phyloP scores from a whole-genome alignment of 2,113 vertebrate genomes.

The Indri indri region DNA sequence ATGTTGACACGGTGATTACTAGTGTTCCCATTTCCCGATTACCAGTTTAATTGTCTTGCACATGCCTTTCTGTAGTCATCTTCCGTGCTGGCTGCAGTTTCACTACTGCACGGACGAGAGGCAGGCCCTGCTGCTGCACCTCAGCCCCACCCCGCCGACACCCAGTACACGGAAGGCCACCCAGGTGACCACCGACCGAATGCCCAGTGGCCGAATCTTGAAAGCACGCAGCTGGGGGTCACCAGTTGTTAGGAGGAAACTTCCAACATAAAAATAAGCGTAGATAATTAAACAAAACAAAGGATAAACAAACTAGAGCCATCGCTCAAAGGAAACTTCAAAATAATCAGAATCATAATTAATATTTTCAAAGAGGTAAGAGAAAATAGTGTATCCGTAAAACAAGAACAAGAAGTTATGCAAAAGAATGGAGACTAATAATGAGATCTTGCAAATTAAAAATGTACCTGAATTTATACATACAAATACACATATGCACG shows the following conservation, averaged over 20 bases:
- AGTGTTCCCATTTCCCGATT: accelerated
- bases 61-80: accelerated
- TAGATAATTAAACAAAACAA: neutral
- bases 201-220: neutral
- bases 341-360: neutral
- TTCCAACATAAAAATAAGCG: neutral
- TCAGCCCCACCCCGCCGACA: accelerated
- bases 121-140: accelerated
- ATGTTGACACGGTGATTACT: accelerated
- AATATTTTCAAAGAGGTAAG: neutral
- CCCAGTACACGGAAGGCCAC: neutral
- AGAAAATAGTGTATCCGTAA: neutral
- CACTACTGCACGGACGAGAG: accelerated
- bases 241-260: neutral
- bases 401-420: neutral
- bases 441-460: neutral
- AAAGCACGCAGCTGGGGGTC: neutral
- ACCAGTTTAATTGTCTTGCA: accelerated
- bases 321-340: neutral
- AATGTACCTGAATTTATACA: neutral
- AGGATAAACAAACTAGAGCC: neutral
- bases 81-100: accelerated
- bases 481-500: neutral
- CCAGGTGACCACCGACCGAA: too few species aligned
- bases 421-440: neutral